Conservation (phyloP, 2,888 invertebrate species). For the Perizoma affinitatum region DNA sequence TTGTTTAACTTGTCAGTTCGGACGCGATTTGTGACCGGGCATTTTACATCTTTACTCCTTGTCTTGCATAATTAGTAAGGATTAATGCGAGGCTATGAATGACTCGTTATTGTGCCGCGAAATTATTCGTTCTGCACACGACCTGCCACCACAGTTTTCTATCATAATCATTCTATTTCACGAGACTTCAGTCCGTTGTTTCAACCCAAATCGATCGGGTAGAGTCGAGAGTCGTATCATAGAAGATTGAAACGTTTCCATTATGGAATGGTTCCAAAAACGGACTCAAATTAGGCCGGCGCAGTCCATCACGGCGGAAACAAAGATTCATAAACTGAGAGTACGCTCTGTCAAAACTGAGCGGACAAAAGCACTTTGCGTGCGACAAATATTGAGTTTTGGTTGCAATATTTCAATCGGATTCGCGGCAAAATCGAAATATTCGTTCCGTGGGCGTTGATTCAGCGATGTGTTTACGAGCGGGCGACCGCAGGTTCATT, state of each 20-base stretch:
- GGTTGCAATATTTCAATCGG: slow-evolving; percentile 40
- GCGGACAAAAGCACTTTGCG: slow-evolving; percentile 36
- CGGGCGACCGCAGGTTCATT: slow-evolving; percentile 57
- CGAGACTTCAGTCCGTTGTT: slow-evolving; percentile 4
- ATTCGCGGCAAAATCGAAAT: slow-evolving; percentile 56
- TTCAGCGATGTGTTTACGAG: slow-evolving; percentile 60
- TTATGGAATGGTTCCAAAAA: slow-evolving; percentile 40
- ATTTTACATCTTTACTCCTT: slow-evolving; percentile 79
- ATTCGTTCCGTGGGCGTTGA: slow-evolving; percentile 58
- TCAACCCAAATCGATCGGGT: slow-evolving; percentile 19
- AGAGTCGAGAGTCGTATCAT: slow-evolving; percentile 19
- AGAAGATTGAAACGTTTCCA: slow-evolving; percentile 31
- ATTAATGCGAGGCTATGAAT: slow-evolving; percentile 78
- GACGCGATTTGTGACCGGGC: slow-evolving; percentile 79
- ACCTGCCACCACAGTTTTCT: slow-evolving; percentile 41
- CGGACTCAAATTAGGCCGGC: slow-evolving; percentile 33
- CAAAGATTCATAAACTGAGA: slow-evolving; percentile 40
- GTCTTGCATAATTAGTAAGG: slow-evolving; percentile 81
- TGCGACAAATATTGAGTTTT: slow-evolving; percentile 32
- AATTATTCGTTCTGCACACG: slow-evolving; percentile 54
- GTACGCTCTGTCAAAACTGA: slow-evolving; percentile 29
- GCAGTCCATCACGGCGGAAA: slow-evolving; percentile 29
- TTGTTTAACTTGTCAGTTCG: slow-evolving; percentile 79
- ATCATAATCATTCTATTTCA: slow-evolving; percentile 18
- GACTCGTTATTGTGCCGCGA: slow-evolving; percentile 69